phyloP scores from a whole-genome alignment of 2,113 vertebrate genomes.

The Rana temporaria region DNA sequence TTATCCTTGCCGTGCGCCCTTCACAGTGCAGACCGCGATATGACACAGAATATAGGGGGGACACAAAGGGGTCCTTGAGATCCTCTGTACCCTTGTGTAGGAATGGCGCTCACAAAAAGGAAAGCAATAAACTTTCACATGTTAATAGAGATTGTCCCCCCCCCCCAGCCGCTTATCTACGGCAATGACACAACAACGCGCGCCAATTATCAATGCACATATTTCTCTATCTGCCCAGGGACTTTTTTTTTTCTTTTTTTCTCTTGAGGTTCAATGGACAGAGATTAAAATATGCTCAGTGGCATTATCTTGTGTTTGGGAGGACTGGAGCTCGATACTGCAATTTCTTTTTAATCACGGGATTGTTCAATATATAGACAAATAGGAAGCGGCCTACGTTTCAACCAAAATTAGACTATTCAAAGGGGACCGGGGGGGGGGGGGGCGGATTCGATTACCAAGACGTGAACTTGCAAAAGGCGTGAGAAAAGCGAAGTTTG shows the following conservation, averaged over 20 bases:
- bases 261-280: conserved; percentile 29
- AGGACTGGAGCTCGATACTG: conserved; percentile 17
- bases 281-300: conserved; percentile 47
- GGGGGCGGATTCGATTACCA: too few relatives aligned
- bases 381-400: not conserved
- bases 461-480: not conserved
- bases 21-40: conserved; percentile 34
- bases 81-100: not conserved
- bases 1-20: conserved; percentile 51
- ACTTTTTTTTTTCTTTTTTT: not conserved
- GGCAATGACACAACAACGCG: conserved; percentile 25
- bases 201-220: conserved; percentile 31
- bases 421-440: not conserved
- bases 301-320: conserved; percentile 17
- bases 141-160: conserved; percentile 30
- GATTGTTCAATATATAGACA: conserved; percentile 4
- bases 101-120: not conserved
- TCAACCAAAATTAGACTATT: not conserved
- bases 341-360: conserved; percentile 28
- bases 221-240: conserved; percentile 17
- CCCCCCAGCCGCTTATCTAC: conserved; percentile 51
- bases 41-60: not conserved
- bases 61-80: conserved; percentile 16
- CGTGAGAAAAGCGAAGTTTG: too few relatives aligned
- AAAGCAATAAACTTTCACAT: conserved; percentile 3